These are phyloP conservation scores for Drosophila eugracilis DNA, from an alignment of 1,140 invertebrate species.

Conservation along the genomic window DNA sequence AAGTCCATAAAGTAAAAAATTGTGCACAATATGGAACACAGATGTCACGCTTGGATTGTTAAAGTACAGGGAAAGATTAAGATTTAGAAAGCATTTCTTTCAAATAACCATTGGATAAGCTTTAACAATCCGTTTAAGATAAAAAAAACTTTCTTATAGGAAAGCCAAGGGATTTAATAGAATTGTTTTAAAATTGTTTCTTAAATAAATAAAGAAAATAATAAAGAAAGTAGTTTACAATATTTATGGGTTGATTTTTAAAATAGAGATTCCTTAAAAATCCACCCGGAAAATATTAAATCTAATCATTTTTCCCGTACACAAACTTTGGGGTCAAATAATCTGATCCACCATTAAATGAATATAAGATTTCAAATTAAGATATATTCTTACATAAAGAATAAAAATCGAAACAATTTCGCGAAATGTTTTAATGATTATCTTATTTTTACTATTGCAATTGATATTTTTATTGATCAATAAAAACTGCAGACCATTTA, in stretches of 20 bases:
- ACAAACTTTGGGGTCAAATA: not conserved
- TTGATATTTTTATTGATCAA: slow-evolving; percentile 16
- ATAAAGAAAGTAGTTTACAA: no score
- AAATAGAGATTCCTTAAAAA: no score
- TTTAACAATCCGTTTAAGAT: not conserved
- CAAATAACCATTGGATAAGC: not conserved
- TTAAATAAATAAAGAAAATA: no score
- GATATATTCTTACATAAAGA: not conserved
- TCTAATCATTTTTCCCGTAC: no score
- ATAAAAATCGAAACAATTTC: not conserved
- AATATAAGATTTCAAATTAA: not conserved
- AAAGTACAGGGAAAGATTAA: no score
- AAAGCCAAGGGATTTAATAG: no score
- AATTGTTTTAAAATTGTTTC: no score
- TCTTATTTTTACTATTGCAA: slow-evolving; percentile 12
- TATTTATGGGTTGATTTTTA: no score
- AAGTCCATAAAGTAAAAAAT: slow-evolving; percentile 34
- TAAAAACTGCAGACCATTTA: slow-evolving; percentile 12
- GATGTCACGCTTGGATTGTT: slow-evolving; percentile 4
- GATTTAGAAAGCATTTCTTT: not conserved
- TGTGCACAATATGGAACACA: slow-evolving; percentile 22
- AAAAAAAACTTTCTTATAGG: not conserved
- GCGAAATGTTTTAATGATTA: not conserved
- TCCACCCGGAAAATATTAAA: no score
- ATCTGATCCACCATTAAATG: not conserved